Conservation (phyloP, 2,888 invertebrate genomes). For the Anaspis maculata region DNA sequence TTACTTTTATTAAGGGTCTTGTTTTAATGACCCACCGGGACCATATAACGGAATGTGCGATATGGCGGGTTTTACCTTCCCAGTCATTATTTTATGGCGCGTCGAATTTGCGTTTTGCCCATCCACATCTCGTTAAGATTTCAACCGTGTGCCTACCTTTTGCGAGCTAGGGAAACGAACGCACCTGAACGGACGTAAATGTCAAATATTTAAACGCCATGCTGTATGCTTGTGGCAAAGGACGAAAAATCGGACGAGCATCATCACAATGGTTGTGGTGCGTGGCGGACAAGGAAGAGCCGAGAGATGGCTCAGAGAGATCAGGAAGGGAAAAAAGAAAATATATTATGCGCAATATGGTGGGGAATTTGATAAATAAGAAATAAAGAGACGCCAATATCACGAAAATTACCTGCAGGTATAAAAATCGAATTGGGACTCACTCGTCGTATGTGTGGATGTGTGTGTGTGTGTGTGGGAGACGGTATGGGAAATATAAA, state of each 20-base stretch:
- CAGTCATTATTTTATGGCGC: neutral
- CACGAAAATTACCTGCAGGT: constrained; percentile 6
- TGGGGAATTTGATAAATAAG: constrained; percentile 6
- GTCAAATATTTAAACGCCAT: too few relatives aligned
- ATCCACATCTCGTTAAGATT: too few relatives aligned
- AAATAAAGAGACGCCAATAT: constrained; percentile 6
- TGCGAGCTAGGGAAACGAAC: too few relatives aligned
- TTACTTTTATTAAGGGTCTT: constrained; percentile 1
- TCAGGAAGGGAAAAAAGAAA: neutral
- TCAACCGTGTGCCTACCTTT: too few relatives aligned
- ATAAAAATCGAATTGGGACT: constrained; percentile 5
- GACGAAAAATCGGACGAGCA: too few relatives aligned
- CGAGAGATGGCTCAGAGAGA: neutral
- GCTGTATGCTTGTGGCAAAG: too few relatives aligned
- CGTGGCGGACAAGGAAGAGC: neutral
- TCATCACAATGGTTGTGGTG: too few relatives aligned
- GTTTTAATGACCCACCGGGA: neutral
- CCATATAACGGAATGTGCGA: too few relatives aligned
- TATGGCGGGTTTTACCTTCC: neutral
- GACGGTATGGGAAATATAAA: constrained; percentile 6
- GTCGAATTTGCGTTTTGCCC: neutral
- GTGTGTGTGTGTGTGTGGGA: too few relatives aligned
- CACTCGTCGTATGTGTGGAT: too few relatives aligned
- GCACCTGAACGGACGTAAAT: too few relatives aligned
- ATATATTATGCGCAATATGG: constrained; percentile 2